These are phyloP conservation scores for Rhaphigaster nebulosa DNA, from an alignment of 2,888 invertebrate species.

Conservation along the genomic window DNA sequence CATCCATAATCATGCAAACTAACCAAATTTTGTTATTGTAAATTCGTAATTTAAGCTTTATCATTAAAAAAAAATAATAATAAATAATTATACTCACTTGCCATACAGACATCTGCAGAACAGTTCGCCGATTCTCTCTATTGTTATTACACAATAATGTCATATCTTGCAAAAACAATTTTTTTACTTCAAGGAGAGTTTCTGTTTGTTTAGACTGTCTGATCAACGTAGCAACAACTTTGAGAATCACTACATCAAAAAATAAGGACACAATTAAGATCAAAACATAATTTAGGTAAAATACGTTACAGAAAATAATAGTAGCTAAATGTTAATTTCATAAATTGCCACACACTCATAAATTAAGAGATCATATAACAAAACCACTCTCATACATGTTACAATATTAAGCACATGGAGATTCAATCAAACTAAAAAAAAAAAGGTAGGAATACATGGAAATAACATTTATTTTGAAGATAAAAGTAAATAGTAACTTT, in stretches of 20 bases:
- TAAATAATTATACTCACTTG: slow-evolving; percentile 71
- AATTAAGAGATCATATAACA: not conserved
- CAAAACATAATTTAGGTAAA: not conserved
- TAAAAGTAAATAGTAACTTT: not conserved
- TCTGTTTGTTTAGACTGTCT: slow-evolving; percentile 96
- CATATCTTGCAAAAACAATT: slow-evolving; percentile 97
- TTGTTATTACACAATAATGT: slow-evolving; percentile 97
- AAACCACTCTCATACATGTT: not conserved
- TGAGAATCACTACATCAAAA: slow-evolving; percentile 87
- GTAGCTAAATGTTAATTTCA: not conserved
- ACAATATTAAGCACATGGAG: not conserved
- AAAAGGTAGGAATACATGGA: not conserved
- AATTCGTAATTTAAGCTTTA: no score
- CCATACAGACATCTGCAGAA: slow-evolving; percentile 99
- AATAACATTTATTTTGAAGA: not conserved
- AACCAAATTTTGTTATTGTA: no score
- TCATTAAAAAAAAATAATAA: no score
- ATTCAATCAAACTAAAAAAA: no score
- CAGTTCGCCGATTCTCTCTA: slow-evolving; percentile 95
- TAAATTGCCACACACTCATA: not conserved
- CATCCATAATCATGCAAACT: no score
- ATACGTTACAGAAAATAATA: not conserved
- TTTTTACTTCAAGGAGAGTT: slow-evolving; percentile 92
- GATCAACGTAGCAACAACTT: slow-evolving; percentile 97
- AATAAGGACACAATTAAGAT: slow-evolving; percentile 39